These are phyloP conservation scores for Argyresthia albistria DNA, from an alignment of 2,888 invertebrate species.

Conservation along the genomic window DNA sequence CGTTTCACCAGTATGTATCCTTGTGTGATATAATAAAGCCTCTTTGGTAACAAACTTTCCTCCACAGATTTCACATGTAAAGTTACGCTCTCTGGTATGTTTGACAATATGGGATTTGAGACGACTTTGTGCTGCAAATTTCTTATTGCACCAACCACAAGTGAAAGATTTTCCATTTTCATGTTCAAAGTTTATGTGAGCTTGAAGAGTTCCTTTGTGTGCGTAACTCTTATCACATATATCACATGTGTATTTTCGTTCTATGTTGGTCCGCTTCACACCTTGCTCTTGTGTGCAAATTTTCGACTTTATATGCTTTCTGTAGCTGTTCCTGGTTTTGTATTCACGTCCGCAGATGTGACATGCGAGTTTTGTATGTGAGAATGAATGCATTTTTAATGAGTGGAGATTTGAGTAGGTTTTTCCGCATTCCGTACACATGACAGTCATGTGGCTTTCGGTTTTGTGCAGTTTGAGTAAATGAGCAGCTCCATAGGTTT, in stretches of 20 bases:
- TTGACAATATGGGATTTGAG: conserved; percentile 25
- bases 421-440: conserved; percentile 30
- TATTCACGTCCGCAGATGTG: conserved; percentile 26
- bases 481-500: conserved; percentile 17
- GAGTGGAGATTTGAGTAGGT: conserved; percentile 18
- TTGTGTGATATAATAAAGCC: conserved; percentile 27
- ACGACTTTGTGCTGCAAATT: conserved; percentile 20
- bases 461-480: conserved; percentile 20
- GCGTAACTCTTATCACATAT: conserved; percentile 25
- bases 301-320: conserved; percentile 17
- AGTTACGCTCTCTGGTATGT: conserved; percentile 31
- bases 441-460: conserved; percentile 14
- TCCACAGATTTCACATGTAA: conserved; percentile 23
- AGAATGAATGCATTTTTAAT: conserved; percentile 20
- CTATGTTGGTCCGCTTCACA: conserved; percentile 12
- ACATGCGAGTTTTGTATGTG: conserved; percentile 20
- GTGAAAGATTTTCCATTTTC: conserved; percentile 17
- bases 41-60: conserved; percentile 25
- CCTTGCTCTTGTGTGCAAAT: conserved; percentile 15
- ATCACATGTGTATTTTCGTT: conserved; percentile 20
- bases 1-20: conserved; percentile 30
- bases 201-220: conserved; percentile 19
- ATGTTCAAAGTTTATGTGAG: conserved; percentile 27
- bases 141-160: conserved; percentile 30
- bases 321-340: conserved; percentile 19